Evolutionary conservation across 2,888 invertebrate species (phyloP), one percentile per base, ranked within the genome.

Genomic region (Ceraclea dissimilis): DNA sequence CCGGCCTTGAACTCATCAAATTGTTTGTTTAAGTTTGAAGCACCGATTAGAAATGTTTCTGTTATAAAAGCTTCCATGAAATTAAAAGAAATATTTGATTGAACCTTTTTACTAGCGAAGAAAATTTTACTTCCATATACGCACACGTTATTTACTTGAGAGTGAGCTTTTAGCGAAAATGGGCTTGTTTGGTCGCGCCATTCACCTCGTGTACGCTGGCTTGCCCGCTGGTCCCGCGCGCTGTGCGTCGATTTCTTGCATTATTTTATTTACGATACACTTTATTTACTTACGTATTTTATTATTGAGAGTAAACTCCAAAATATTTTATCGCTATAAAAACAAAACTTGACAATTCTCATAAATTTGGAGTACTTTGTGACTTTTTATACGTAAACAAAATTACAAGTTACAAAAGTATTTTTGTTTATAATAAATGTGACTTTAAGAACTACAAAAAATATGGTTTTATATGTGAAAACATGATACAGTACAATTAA

Each of bases 141-240:
- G 26, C 26, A 26, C 26, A n/a, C n/a, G n/a, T 26, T 26, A 26
- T 26, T 26, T 26, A 26, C 26, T 26, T 26, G 49, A 11, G 26
- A 20, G 6, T 16, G 49, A 21, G 49, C 5, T 49, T 54, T 46
- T 51, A 55, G 55, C 50, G 10, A 50, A 39, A 44, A 11, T 55
- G 50, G 44, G 50, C 55, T 26, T n/a, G 52, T 47, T 43, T n/a
- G 13, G 11, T 19, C 17, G 50, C 54, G 54, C 54, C 57, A 57
- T 57, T 57, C 57, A 54, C 57, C 54, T 50, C 57, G 47, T 44
- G 57, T 17, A 49, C 18, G 19, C 21, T 52, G 57, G 49, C 34
- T 6, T 51, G 26, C 10, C 20, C 48, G 18, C 8, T 39, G 20
- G 20, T 34, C 6, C 10, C 18, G n/a, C 18, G 33, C n/a, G n/a